A percentile compares a stretch with the other conserved stretches of the same genome.
Evolutionary conservation across 2,888 invertebrate genomes (phyloP).

Genomic region (Pseudoips prasinana): DNA sequence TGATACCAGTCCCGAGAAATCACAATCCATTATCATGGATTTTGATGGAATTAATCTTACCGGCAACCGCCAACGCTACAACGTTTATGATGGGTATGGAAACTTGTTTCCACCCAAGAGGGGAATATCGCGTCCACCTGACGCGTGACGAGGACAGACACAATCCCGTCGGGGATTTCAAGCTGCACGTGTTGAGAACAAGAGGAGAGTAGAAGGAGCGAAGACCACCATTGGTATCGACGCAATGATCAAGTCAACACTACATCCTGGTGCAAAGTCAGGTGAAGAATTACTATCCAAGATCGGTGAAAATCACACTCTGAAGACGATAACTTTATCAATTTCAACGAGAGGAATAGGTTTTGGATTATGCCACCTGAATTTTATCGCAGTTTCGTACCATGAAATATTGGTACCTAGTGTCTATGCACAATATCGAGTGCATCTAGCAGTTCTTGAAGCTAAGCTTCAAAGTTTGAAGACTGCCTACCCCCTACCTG

Average conservation of each 20-base stretch:
- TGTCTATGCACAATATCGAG: constrained; percentile 9
- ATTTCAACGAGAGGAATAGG: constrained; percentile 5
- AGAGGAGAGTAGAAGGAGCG: neutral
- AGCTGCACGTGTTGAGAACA: neutral
- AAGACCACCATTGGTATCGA: neutral
- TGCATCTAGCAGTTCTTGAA: constrained; percentile 8
- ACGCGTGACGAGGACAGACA: neutral
- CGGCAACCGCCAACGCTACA: constrained; percentile 1
- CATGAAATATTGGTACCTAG: constrained; percentile 7
- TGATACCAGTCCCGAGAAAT: neutral
- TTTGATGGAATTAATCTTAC: neutral
- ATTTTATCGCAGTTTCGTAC: constrained; percentile 5
- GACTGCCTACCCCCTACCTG: constrained; percentile 8
- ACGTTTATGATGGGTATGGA: neutral
- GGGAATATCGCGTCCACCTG: neutral
- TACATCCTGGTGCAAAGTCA: constrained; percentile 3
- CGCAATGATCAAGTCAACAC: neutral
- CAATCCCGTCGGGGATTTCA: neutral
- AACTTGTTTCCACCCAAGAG: constrained; percentile 1
- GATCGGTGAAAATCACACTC: constrained; percentile 4
- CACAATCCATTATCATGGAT: neutral
- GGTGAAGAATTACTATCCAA: constrained; percentile 3
- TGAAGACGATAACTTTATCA: constrained; percentile 3
- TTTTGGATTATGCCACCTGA: constrained; percentile 4
- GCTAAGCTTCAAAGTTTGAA: constrained; percentile 14